A percentile compares a stretch with the other conserved stretches of the same genome.
Evolutionary conservation across 2,113 vertebrate species (phyloP).

Genomic region (Catharus minimus): DNA sequence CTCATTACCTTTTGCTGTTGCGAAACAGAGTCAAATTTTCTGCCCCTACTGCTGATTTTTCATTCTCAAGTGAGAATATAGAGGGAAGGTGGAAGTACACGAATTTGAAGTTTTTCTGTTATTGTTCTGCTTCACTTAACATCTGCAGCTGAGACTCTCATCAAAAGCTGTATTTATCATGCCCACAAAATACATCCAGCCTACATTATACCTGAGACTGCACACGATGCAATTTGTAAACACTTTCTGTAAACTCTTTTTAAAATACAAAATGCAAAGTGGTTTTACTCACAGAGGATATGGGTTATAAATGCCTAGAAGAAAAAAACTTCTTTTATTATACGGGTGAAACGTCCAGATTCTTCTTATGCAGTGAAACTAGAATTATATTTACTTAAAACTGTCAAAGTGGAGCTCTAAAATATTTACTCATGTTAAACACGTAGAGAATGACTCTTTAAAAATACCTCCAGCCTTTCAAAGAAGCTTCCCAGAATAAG

Average conservation of each 20-base stretch:
- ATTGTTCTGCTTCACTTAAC: not conserved
- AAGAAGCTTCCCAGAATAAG: not conserved
- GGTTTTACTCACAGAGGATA: not conserved
- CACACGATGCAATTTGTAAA: not conserved
- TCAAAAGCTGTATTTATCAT: not conserved
- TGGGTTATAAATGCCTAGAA: not conserved
- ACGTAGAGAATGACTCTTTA: not conserved
- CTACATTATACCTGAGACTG: not conserved
- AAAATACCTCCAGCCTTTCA: not conserved
- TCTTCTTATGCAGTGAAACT: not conserved
- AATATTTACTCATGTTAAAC: not conserved
- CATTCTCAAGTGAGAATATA: not conserved
- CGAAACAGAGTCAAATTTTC: not conserved
- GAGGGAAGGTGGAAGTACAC: not conserved
- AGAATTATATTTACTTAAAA: not conserved
- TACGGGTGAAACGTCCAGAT: not conserved
- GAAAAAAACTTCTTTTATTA: not conserved
- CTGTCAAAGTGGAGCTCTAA: not conserved
- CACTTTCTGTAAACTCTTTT: not conserved
- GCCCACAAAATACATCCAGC: not conserved
- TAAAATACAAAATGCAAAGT: not conserved
- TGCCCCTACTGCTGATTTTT: not conserved
- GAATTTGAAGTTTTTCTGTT: not conserved
- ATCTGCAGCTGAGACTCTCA: not conserved
- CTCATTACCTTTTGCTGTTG: rapidly evolving